Evolutionary conservation across 2,113 vertebrate genomes (phyloP).

Genomic region (Chloropsis cyanopogon): DNA sequence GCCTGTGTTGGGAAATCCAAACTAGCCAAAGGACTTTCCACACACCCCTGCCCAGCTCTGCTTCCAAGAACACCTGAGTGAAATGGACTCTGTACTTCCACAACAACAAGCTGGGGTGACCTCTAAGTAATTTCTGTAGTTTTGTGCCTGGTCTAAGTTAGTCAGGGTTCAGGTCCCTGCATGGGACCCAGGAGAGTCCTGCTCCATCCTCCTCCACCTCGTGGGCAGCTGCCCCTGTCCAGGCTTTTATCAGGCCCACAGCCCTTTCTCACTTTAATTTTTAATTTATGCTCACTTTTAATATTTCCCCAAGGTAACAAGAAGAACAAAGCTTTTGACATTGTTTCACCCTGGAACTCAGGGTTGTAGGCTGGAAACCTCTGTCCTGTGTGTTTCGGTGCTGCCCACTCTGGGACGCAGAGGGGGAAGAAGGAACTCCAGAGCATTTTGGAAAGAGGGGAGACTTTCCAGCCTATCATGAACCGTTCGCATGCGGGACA

Average conservation of each 20-base stretch:
- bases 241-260: background rate
- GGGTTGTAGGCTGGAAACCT: background rate
- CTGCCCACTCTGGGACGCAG: background rate
- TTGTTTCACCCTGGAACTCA: background rate
- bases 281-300: background rate
- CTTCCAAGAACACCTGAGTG: fast-evolving
- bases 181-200: background rate
- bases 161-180: no score
- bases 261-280: background rate
- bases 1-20: fast-evolving
- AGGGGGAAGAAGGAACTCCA: background rate
- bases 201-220: background rate
- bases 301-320: background rate
- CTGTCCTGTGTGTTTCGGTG: fast-evolving
- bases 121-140: background rate
- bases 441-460: background rate
- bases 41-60: background rate
- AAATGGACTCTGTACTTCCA: background rate
- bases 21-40: background rate
- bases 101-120: fast-evolving
- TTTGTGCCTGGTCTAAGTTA: fast-evolving
- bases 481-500: background rate
- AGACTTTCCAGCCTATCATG: background rate
- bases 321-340: background rate
- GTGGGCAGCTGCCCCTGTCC: fast-evolving